Percentiles rank a stretch among this genome's conserved stretches.
Conservation (phyloP, 2,797 vertebrate species). For the Natrix natrix region DNA sequence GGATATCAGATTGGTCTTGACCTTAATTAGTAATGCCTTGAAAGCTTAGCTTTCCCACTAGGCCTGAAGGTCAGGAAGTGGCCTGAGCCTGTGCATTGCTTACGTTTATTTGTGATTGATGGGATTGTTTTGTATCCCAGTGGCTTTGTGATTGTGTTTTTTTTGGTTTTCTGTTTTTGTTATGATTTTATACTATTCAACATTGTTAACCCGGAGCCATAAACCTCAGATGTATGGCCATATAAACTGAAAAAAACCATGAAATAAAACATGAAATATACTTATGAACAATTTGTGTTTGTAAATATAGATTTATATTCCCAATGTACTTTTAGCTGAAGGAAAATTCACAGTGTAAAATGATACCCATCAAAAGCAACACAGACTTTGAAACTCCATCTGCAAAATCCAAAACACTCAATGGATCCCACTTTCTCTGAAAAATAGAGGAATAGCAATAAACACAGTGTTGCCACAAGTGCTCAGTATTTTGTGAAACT, state of each 20-base stretch:
- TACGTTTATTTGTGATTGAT: not conserved
- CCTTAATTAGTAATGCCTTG: not conserved
- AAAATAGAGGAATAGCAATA: not conserved
- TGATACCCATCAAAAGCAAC: not conserved
- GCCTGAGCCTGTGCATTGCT: not conserved
- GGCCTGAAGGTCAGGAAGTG: not conserved
- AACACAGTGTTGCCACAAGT: not conserved
- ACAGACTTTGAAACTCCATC: no score
- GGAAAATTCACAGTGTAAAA: not conserved
- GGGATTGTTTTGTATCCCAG: not conserved
- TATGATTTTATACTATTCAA: not conserved
- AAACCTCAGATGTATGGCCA: not conserved
- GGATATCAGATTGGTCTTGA: not conserved
- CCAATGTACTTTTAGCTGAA: not conserved
- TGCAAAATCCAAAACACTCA: not conserved
- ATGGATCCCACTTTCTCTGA: no score
- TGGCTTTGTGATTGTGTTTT: not conserved
- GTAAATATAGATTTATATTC: not conserved
- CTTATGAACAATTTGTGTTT: not conserved
- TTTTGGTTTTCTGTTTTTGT: not conserved
- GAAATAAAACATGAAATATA: not conserved
- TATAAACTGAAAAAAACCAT: not conserved
- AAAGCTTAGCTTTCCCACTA: not conserved
- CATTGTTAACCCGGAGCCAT: not conserved
- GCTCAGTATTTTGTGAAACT: not conserved